Base-by-base conservation (phyloP, 2,113 vertebrate genomes). In the Sapayoa aenigma region DNA sequence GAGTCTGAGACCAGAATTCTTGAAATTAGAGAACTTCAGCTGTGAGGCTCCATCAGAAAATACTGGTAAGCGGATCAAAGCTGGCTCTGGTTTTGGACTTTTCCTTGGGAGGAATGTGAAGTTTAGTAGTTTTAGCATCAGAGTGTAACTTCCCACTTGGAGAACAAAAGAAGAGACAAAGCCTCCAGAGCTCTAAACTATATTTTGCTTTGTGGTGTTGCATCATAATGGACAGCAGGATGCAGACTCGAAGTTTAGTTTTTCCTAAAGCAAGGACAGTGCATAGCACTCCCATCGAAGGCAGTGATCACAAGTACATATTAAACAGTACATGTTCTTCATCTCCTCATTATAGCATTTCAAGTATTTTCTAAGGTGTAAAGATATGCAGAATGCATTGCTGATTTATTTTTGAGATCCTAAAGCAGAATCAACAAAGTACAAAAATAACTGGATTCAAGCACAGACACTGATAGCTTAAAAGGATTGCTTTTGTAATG, bases 371-470 rank as follows among this genome's bases (percentile, higher is more conserved):
- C 59, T 63, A 65, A 88, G 55, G 35, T 63, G 22, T 69, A 63
- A 83, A 91, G 59, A 8, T 21, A 18, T 81, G 66, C 50, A 59
- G 39, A 93, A 85, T 67, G 67, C 89, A 90, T 46, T 46, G 66
- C 30, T 47, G 39, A 75, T 87, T 91, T 96, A 75, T 80, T 94
- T 97, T 79, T 90, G 90, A 91, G 94, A 89, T 77, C 66, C 44
- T 91, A 77, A 97, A 95, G 77, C 39, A 83, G 39, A 76, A 72
- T 71, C 86, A 95, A 85, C 68, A 92, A 83, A 81, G 83, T 84
- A 78, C 12, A 84, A 87, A 90, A 83, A 85, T 71, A 87, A 66
- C 71, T 39, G 3, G 9, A 79, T 96, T 91, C 53, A 89, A 92
- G 85, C 19, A 76, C 72, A 92, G 49, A n/a, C 86, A 82, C 24